A percentile compares a stretch with the other conserved stretches of the same genome.
These are phyloP conservation scores for Drosophila sturtevanti DNA, from an alignment of 1,140 invertebrate genomes.

Conservation along the genomic window DNA sequence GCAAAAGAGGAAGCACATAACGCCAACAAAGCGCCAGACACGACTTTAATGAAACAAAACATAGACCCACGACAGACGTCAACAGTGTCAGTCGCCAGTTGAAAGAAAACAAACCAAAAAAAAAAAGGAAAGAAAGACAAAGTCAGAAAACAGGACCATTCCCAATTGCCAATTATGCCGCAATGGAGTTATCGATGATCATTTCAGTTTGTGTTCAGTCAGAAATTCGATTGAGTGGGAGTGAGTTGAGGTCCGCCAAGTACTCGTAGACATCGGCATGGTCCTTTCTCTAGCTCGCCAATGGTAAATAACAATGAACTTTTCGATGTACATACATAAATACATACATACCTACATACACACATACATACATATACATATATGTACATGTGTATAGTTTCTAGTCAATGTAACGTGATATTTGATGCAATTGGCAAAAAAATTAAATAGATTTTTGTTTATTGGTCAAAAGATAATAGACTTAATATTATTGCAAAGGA, in stretches of 20 bases:
- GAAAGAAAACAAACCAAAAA: constrained; percentile 28
- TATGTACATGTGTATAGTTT: too few species aligned
- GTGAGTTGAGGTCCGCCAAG: background rate
- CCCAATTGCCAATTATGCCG: constrained; percentile 77
- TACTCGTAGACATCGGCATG: background rate
- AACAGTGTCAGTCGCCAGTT: constrained; percentile 26
- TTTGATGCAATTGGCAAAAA: too few species aligned
- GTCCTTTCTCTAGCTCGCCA: too few species aligned
- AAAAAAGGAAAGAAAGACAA: constrained; percentile 7
- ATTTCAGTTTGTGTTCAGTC: constrained; percentile 59
- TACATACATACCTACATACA: too few species aligned
- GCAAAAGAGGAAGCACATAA: constrained; percentile 47
- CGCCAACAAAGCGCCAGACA: constrained; percentile 56
- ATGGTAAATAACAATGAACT: too few species aligned
- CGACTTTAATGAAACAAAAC: constrained; percentile 77
- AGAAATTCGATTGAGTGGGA: constrained; percentile 22
- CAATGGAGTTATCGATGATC: constrained; percentile 68
- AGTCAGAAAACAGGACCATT: constrained; percentile 73
- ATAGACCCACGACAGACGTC: constrained; percentile 22
- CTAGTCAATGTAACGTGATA: too few species aligned
- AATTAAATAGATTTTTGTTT: too few species aligned
- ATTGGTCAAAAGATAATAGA: too few species aligned
- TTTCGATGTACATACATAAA: too few species aligned
- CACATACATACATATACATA: too few species aligned
- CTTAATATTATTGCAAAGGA: too few species aligned